These are phyloP conservation scores for Rhabditoides inermis DNA, from an alignment of 2,888 invertebrate species.

Conservation along the genomic window DNA sequence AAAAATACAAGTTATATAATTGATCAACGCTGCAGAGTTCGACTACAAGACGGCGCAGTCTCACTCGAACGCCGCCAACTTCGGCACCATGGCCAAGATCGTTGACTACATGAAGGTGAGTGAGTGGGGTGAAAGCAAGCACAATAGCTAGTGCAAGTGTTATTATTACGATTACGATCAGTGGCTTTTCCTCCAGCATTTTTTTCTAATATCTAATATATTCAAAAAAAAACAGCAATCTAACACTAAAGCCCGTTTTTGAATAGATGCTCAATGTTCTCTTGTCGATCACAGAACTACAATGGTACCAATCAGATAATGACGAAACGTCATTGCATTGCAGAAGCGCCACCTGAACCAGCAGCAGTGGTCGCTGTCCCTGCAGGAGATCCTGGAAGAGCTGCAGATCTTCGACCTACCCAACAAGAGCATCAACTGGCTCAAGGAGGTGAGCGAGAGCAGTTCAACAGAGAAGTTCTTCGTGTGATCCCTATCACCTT, in stretches of 20 bases:
- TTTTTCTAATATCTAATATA: too few species aligned
- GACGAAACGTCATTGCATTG: too few species aligned
- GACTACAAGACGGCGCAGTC: constrained; percentile 14
- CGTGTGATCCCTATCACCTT: background rate
- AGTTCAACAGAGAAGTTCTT: too few species aligned
- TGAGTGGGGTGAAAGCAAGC: background rate
- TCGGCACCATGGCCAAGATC: constrained; percentile 47
- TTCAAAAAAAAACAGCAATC: too few species aligned
- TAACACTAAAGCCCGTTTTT: too few species aligned
- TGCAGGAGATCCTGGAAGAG: constrained; percentile 49
- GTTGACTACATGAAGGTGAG: constrained; percentile 50
- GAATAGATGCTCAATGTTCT: too few species aligned
- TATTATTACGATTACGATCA: too few species aligned
- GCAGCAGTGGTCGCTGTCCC: constrained; percentile 36
- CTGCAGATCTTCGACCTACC: constrained; percentile 41
- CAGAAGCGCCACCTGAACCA: constrained; percentile 46
- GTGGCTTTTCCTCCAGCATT: too few species aligned
- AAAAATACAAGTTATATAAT: background rate
- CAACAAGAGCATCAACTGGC: constrained; percentile 35
- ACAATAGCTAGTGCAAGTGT: too few species aligned
- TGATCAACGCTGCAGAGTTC: background rate
- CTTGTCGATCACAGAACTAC: too few species aligned
- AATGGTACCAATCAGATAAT: too few species aligned
- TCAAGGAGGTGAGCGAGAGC: constrained; percentile 23
- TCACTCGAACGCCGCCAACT: constrained; percentile 33